Percentiles rank a stretch among this genome's conserved stretches.
Evolutionary conservation across 2,797 vertebrate species (phyloP).

Genomic region (Protonibea diacanthus): DNA sequence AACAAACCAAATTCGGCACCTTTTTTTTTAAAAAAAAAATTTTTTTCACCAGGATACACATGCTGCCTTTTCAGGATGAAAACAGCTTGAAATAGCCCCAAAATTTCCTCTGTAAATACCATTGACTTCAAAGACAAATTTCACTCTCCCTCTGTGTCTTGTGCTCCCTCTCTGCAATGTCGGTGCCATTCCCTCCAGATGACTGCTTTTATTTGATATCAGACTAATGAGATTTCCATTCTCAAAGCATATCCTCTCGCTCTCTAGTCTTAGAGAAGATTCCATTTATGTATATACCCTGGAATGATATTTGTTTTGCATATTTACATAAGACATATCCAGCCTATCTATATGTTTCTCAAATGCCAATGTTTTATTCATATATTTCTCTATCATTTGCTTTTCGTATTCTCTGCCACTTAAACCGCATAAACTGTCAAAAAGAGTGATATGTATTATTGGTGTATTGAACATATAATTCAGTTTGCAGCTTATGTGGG

Average conservation of each 20-base stretch:
- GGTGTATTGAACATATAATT: conserved; percentile 77
- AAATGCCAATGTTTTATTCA: conserved; percentile 86
- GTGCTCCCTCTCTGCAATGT: conserved; percentile 70
- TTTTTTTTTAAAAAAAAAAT: not conserved
- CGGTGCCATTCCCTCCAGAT: conserved; percentile 80
- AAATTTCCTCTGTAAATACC: conserved; percentile 73
- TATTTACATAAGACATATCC: conserved; percentile 84
- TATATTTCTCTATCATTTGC: conserved; percentile 76
- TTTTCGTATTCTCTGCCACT: conserved; percentile 79
- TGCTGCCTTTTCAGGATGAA: conserved; percentile 52
- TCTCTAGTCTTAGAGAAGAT: conserved; percentile 76
- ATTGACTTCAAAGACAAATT: conserved; percentile 80
- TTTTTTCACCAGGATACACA: conserved; percentile 12
- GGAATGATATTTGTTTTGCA: conserved; percentile 84
- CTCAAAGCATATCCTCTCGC: conserved; percentile 77
- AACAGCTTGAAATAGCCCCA: conserved; percentile 69
- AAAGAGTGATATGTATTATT: conserved; percentile 78
- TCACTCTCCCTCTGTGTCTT: conserved; percentile 66
- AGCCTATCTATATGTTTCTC: conserved; percentile 82
- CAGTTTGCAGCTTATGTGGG: conserved; percentile 75
- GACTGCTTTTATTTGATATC: conserved; percentile 85
- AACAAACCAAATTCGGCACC: conserved; percentile 9
- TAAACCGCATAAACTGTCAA: conserved; percentile 80
- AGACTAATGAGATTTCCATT: conserved; percentile 86
- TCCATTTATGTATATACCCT: conserved; percentile 82